A percentile compares a stretch with the other conserved stretches of the same genome.
Evolutionary conservation across 2,113 vertebrate genomes (phyloP).

Genomic region (Gambusia holbrooki): DNA sequence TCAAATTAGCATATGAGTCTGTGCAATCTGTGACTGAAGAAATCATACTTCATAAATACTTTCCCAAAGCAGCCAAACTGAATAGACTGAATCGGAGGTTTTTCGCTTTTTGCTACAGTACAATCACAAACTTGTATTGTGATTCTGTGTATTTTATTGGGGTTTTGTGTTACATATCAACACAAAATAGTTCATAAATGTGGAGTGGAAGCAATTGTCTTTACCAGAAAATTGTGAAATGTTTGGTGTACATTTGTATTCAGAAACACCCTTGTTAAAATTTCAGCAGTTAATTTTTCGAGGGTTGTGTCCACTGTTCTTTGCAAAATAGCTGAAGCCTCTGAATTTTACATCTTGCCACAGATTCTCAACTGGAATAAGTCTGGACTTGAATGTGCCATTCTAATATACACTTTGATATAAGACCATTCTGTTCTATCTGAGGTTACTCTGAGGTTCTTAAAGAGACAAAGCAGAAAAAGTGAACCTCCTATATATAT

Average conservation of each 20-base stretch:
- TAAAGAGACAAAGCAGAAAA: too few species aligned
- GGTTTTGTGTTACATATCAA: not conserved
- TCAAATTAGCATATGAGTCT: not conserved
- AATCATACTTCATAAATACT: not conserved
- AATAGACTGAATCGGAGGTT: not conserved
- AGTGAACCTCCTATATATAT: too few species aligned
- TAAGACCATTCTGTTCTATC: too few species aligned
- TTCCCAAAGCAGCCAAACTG: not conserved
- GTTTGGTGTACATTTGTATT: not conserved
- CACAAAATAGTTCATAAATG: not conserved
- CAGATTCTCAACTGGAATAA: too few species aligned
- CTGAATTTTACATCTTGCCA: too few species aligned
- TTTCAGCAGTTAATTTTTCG: not conserved
- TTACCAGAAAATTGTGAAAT: not conserved
- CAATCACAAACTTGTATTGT: not conserved
- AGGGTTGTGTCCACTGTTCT: too few species aligned
- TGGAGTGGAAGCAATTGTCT: not conserved
- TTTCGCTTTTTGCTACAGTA: not conserved
- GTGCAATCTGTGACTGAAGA: constrained; percentile 2
- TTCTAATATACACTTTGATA: too few species aligned
- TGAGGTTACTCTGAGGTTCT: too few species aligned
- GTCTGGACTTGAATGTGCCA: too few species aligned
- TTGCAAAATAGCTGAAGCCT: too few species aligned
- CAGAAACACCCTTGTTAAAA: not conserved
- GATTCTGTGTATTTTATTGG: not conserved